Evolutionary conservation across 2,113 vertebrate genomes (phyloP).

Genomic region (Bubalus kerabau): DNA sequence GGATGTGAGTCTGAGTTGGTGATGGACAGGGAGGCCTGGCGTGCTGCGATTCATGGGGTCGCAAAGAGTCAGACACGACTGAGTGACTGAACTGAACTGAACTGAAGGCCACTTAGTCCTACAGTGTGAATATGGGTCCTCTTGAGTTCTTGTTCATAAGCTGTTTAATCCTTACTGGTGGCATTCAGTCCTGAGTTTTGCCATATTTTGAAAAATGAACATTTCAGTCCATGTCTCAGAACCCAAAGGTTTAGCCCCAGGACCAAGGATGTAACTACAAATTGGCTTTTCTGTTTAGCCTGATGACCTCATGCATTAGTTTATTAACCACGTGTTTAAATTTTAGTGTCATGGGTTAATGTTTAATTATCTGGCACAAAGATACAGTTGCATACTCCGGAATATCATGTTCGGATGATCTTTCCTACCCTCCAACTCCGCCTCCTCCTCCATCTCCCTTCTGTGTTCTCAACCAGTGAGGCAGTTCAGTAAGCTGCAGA

Average conservation of each 20-base stretch:
- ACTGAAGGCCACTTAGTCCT: background rate
- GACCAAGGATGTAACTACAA: background rate
- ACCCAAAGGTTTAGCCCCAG: background rate
- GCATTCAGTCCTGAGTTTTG: background rate
- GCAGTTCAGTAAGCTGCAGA: constrained; percentile 17
- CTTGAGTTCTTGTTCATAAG: background rate
- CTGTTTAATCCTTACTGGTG: background rate
- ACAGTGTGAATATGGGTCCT: background rate
- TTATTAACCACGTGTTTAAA: constrained; percentile 49
- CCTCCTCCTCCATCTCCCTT: constrained; percentile 1
- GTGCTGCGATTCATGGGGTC: too few species aligned
- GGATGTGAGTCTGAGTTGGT: too few species aligned
- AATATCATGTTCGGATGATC: background rate
- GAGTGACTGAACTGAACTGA: too few species aligned
- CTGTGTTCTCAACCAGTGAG: constrained; percentile 32
- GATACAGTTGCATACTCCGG: background rate
- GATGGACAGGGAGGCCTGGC: too few species aligned
- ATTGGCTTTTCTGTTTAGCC: constrained; percentile 4
- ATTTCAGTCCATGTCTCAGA: background rate
- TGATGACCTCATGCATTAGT: constrained; percentile 29
- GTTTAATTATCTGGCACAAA: constrained; percentile 60
- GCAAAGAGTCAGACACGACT: too few species aligned
- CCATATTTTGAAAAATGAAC: background rate
- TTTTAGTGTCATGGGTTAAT: constrained; percentile 52
- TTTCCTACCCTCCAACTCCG: background rate